These are phyloP conservation scores for Dissostichus mawsoni DNA, from an alignment of 2,113 vertebrate genomes.

Conservation along the genomic window DNA sequence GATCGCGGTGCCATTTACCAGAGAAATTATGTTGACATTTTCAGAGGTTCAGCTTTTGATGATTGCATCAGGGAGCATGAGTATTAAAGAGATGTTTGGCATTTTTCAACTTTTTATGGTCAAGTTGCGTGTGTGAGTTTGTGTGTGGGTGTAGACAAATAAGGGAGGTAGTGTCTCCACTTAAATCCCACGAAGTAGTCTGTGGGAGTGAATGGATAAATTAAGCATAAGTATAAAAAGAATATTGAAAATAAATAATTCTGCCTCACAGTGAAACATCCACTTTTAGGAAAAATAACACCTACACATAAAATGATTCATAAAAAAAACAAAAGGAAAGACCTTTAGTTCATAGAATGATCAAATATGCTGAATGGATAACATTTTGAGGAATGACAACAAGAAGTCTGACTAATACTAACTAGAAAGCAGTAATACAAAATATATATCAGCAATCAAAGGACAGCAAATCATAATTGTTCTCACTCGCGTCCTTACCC, in stretches of 20 bases:
- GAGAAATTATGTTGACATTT: slow-evolving; percentile 69
- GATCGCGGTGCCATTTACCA: slow-evolving; percentile 50
- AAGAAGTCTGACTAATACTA: neutral
- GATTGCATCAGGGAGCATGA: slow-evolving; percentile 35
- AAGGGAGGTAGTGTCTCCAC: neutral
- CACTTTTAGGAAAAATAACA: slow-evolving; percentile 6
- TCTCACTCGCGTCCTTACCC: slow-evolving; percentile 82
- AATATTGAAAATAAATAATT: slow-evolving; percentile 16
- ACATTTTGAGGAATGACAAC: neutral
- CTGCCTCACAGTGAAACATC: slow-evolving; percentile 17
- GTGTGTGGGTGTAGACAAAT: neutral
- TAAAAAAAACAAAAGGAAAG: neutral
- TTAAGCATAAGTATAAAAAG: slow-evolving; percentile 10
- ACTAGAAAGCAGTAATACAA: neutral
- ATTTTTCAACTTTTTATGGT: slow-evolving; percentile 18
- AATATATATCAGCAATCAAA: neutral
- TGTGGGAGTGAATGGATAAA: slow-evolving; percentile 21
- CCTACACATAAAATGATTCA: slow-evolving; percentile 36
- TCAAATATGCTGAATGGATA: neutral
- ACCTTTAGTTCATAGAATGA: neutral
- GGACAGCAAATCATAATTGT: neutral
- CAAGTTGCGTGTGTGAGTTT: neutral
- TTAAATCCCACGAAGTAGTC: slow-evolving; percentile 14
- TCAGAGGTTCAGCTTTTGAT: slow-evolving; percentile 54
- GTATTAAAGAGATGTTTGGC: slow-evolving; percentile 44